A percentile compares a stretch with the other conserved stretches of the same genome.
phyloP scores from a whole-genome alignment of 2,113 vertebrate species.

The Aphyosemion australe region DNA sequence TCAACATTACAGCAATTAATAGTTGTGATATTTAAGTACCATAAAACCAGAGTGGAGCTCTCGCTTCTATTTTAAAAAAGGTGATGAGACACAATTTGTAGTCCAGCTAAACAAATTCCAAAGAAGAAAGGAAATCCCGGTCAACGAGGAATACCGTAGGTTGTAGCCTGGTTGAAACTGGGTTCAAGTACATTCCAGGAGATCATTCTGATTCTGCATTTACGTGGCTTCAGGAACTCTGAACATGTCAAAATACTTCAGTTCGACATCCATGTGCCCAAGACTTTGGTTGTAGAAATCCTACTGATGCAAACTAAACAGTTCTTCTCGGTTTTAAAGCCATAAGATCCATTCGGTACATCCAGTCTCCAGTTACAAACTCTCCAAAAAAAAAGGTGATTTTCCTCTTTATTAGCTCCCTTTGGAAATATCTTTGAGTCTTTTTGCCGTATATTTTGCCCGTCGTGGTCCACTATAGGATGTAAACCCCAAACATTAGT shows the following conservation, averaged over 20 bases:
- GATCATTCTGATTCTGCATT: conserved; percentile 57
- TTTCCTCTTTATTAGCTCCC: conserved; percentile 16
- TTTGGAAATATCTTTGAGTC: conserved; percentile 16
- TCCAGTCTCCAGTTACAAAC: conserved; percentile 32
- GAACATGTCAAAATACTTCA: conserved; percentile 45
- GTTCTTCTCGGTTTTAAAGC: conserved; percentile 28
- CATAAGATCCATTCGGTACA: conserved; percentile 23
- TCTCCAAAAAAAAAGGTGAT: conserved; percentile 30
- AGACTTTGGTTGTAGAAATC: conserved; percentile 38
- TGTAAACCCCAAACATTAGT: conserved; percentile 39
- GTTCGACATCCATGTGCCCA: conserved; percentile 50
- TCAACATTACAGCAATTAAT: neutral
- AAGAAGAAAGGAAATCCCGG: conserved; percentile 21
- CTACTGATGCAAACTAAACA: conserved; percentile 2
- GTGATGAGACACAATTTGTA: conserved; percentile 25
- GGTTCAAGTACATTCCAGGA: conserved; percentile 82
- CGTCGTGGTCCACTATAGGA: neutral
- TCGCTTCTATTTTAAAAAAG: neutral
- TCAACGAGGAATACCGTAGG: conserved; percentile 9
- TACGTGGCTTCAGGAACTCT: conserved; percentile 57
- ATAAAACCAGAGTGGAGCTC: neutral
- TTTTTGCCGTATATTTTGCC: neutral
- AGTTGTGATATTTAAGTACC: neutral
- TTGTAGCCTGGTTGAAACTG: conserved; percentile 18
- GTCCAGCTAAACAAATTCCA: conserved; percentile 37